A percentile compares a stretch with the other conserved stretches of the same genome.
Conservation (phyloP, 2,888 invertebrate genomes). For the Pyralis farinalis region DNA sequence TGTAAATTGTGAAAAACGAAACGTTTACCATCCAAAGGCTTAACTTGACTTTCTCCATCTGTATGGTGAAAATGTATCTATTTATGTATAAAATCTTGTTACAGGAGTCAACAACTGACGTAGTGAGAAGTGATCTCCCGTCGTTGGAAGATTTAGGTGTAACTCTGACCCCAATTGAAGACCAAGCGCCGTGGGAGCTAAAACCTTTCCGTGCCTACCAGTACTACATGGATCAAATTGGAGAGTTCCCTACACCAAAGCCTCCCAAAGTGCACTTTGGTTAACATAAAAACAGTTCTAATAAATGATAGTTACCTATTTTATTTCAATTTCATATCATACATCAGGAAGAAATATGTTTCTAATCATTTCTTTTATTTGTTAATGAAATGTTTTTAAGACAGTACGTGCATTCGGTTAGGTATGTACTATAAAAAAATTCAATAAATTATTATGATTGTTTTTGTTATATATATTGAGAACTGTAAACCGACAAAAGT, state of each 20-base stretch:
- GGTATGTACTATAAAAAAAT: slow-evolving; percentile 5
- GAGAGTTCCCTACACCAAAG: slow-evolving; percentile 87
- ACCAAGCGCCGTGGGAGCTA: slow-evolving; percentile 91
- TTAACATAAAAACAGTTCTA: too few relatives aligned
- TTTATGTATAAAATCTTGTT: slow-evolving; percentile 3
- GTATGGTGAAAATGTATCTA: too few relatives aligned
- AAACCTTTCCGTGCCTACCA: slow-evolving; percentile 84
- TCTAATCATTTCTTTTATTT: too few relatives aligned
- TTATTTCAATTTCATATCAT: too few relatives aligned
- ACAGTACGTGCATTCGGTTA: too few relatives aligned
- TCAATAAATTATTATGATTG: slow-evolving; percentile 16
- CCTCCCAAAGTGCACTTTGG: slow-evolving; percentile 70
- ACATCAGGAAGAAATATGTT: too few relatives aligned
- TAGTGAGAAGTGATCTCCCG: slow-evolving; percentile 82
- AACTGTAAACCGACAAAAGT: too few relatives aligned
- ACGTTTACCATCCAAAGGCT: too few relatives aligned
- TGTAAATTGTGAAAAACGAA: too few relatives aligned
- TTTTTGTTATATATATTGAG: not conserved
- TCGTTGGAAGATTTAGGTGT: slow-evolving; percentile 95
- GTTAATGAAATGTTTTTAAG: too few relatives aligned
- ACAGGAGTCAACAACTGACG: slow-evolving; percentile 89
- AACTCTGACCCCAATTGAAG: slow-evolving; percentile 86
- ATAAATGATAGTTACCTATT: too few relatives aligned
- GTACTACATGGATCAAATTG: slow-evolving; percentile 88
- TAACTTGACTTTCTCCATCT: too few relatives aligned